Base-by-base conservation (phyloP, 2,797 vertebrate species). In the Anas acuta region DNA sequence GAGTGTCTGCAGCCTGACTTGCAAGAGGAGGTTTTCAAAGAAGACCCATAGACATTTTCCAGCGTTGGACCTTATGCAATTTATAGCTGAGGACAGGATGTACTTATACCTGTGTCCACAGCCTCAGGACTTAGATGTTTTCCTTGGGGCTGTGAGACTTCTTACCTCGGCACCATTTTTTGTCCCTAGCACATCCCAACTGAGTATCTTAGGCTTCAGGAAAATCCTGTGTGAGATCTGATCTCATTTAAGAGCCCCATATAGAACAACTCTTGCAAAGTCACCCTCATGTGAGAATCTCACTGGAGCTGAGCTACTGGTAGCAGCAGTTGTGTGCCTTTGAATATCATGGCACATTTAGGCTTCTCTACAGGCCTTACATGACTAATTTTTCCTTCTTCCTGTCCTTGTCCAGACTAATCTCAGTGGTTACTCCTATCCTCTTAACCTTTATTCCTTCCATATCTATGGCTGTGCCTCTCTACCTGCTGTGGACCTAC, bases 21-120 rank as follows among this genome's bases (percentile, higher is more conserved):
- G 30, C 23, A 16, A 9, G 21, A 23, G 53, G 25, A 76, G 17
- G 13, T 37, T 90, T 84, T 79, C 90, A 82, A 49, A 75, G 28
- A 64, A 76, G 23, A 6, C 33, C 28, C 32, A 21, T 28, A 75
- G 62, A 16, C 3, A 11, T 75, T 51, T 20, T 71, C 4, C 21
- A 74, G 8, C 28, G 51, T 32, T 1, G 1, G 6, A 21, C 19
- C 25, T 76, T 53, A 41, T n/a, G 26, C 13, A 41, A 75, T 49
- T 51, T 33, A 12, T 25, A 84, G 39, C 21, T 67, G 35, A 72
- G 32, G 15, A 25, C 23, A 47, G 33, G 45, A 26, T 0, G 0
- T 57, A 45, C 13, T 65, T 72, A 61, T 22, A 41, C 4, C 8
- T 9, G 11, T 26, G 53, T 22, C 47, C 15, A 20, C 30, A 72